phyloP scores from a whole-genome alignment of 2,888 invertebrate species.

The Caradrina clavipalpis region DNA sequence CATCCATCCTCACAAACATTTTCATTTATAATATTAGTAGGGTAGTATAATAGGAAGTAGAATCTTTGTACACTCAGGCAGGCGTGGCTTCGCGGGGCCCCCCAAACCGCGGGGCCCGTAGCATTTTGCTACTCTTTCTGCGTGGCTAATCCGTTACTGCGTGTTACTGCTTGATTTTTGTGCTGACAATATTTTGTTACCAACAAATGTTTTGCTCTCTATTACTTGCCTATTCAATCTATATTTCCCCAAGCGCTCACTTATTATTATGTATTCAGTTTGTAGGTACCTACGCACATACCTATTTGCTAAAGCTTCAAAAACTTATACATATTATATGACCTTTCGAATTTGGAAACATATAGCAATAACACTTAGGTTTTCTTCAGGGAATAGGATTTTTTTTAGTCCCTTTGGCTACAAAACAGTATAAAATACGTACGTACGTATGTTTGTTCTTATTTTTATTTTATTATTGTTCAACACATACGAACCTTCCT shows the following conservation, averaged over 20 bases:
- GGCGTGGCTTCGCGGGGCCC: too few species aligned
- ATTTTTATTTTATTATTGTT: too few species aligned
- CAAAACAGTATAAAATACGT: too few species aligned
- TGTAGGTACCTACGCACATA: neutral
- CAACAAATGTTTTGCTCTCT: neutral
- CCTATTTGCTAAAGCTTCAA: neutral
- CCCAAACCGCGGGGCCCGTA: too few species aligned
- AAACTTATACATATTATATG: neutral
- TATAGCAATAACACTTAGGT: neutral
- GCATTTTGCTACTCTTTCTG: too few species aligned
- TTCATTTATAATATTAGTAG: too few species aligned
- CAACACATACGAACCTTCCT: too few species aligned
- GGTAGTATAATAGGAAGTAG: too few species aligned
- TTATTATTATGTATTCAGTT: conserved; percentile 9
- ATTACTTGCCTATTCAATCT: conserved; percentile 15
- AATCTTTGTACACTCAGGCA: too few species aligned
- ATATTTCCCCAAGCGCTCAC: neutral
- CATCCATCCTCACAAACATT: too few species aligned
- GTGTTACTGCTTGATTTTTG: conserved; percentile 16
- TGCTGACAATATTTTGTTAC: conserved; percentile 13
- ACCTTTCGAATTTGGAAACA: neutral
- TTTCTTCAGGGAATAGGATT: neutral
- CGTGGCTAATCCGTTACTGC: neutral
- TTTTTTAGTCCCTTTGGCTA: neutral
- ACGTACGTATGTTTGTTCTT: too few species aligned